Evolutionary conservation across 2,888 invertebrate species (phyloP).

Genomic region (Smittia sp.): DNA sequence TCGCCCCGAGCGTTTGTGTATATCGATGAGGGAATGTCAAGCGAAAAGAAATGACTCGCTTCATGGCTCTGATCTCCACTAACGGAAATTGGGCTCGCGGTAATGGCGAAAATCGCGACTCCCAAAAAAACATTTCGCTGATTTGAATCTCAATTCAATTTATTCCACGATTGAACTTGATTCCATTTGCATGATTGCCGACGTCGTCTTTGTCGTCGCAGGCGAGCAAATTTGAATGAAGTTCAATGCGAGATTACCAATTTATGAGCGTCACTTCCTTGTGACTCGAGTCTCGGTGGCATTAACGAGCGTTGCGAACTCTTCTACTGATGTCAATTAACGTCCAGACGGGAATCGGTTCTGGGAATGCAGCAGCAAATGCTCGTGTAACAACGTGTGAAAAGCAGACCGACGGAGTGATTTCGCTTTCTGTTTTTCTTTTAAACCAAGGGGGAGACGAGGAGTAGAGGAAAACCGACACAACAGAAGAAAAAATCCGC

Average conservation of each 20-base stretch:
- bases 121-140: not conserved
- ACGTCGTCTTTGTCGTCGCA: too few species aligned
- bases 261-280: not conserved
- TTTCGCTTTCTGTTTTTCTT: conserved; percentile 14
- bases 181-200: not conserved
- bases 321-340: too few species aligned
- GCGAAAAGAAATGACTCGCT: not conserved
- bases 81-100: conserved; percentile 14
- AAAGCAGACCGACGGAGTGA: not conserved
- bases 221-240: not conserved
- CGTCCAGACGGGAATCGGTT: not conserved
- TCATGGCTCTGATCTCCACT: not conserved
- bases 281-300: not conserved
- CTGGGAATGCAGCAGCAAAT: not conserved
- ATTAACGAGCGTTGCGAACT: not conserved
- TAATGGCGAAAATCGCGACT: not conserved
- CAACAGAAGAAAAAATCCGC: conserved; percentile 32
- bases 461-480: not conserved
- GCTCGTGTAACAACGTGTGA: conserved; percentile 31
- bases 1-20: not conserved
- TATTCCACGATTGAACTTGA: conserved; percentile 18
- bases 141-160: conserved; percentile 14
- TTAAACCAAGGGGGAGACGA: too few species aligned
- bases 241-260: not conserved
- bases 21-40: conserved; percentile 29